Conservation (phyloP, 2,888 invertebrate genomes). For the Leptura quadrifasciata region DNA sequence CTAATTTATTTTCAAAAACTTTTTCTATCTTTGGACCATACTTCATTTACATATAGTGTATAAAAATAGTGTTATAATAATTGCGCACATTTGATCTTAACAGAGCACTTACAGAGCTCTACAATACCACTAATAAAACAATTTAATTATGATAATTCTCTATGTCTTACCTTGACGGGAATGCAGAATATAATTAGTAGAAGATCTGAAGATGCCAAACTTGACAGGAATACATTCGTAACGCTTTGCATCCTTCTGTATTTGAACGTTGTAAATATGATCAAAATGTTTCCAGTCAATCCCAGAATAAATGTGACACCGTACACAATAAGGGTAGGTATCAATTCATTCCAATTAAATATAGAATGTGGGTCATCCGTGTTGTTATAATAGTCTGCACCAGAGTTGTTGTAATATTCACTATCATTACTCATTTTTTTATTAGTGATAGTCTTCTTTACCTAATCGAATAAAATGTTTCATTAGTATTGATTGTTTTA, state of each 20-base stretch:
- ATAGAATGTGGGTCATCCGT: slow-evolving; percentile 73
- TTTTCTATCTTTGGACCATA: too few species aligned
- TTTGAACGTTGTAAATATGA: slow-evolving; percentile 77
- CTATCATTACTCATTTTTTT: slow-evolving; percentile 43
- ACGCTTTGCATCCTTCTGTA: slow-evolving; percentile 78
- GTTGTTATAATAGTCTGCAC: slow-evolving; percentile 70
- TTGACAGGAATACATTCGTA: slow-evolving; percentile 82
- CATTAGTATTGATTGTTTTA: slow-evolving; percentile 21
- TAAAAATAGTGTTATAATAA: too few species aligned
- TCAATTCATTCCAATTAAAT: slow-evolving; percentile 77
- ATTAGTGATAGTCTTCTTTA: slow-evolving; percentile 22
- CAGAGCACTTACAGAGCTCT: too few species aligned
- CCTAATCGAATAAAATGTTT: slow-evolving; percentile 26
- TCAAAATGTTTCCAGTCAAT: slow-evolving; percentile 77
- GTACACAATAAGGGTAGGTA: slow-evolving; percentile 78
- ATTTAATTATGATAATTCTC: too few species aligned
- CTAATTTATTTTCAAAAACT: too few species aligned
- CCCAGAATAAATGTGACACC: slow-evolving; percentile 78
- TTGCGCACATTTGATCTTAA: too few species aligned
- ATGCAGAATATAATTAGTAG: slow-evolving; percentile 82
- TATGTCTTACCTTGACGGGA: slow-evolving; percentile 80
- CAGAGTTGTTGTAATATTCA: slow-evolving; percentile 47
- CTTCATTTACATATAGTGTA: too few species aligned
- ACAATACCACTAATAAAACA: too few species aligned
- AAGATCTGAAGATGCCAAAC: slow-evolving; percentile 82